Evolutionary conservation across 2,797 vertebrate genomes (phyloP), one percentile per base, ranked within the genome.

Genomic region (Sylvia borin): DNA sequence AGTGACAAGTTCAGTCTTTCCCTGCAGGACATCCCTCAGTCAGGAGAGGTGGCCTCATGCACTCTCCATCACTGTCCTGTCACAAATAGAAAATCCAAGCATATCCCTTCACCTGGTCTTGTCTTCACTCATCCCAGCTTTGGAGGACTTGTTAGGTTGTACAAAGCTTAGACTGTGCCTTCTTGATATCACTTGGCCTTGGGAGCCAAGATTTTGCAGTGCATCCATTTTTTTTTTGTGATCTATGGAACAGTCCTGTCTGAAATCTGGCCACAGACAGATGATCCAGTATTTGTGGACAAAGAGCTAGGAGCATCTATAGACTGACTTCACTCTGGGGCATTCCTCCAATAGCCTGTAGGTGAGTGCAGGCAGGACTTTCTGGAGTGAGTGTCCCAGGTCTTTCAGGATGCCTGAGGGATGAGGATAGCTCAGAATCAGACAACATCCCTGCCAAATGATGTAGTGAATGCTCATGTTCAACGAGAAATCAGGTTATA

Each of bases 201-300:
- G 29, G 13, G n/a, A 79, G 18, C 0, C 16, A 27, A 27, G 20
- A 50, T 66, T 89, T 91, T 50, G 25, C 47, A 58, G 22, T 38
- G 15, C 15, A 13, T 12, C 15, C 14, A 4, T 54, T 15, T 68
- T 45, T 82, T 65, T 48, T 82, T 54, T 62, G 9, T 15, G 19
- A 47, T 18, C 27, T 22, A 13, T 40, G 12, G 36, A 43, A 55
- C 25, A 32, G 14, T 42, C 21, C 31, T 68, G 27, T 34, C 31
- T 4, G 20, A 71, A 80, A 38, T 40, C 27, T 48, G 34, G 20
- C 16, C 11, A 24, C 29, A 70, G 51, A 48, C 0, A 5, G 25
- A 20, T 9, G 11, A 50, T 19, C 13, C 0, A 0, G 25, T 43
- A 17, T 43, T n/a, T 31, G 25, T 7, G 27, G 31, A 32, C 12